phyloP scores from a whole-genome alignment of 2,113 vertebrate genomes.

The Apodemus speciosus region DNA sequence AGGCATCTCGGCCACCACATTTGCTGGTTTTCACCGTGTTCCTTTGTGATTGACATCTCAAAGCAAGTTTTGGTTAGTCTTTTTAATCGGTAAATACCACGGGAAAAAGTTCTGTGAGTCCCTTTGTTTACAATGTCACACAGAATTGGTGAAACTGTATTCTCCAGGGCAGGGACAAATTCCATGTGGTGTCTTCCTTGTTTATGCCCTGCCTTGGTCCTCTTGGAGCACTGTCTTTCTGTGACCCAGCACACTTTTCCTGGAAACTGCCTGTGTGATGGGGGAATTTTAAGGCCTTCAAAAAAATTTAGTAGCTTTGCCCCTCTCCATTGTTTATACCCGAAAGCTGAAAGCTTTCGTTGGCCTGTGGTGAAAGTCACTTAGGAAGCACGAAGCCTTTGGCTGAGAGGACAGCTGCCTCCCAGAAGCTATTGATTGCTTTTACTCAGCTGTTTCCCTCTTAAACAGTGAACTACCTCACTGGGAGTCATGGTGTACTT shows the following conservation, averaged over 20 bases:
- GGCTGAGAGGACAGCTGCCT: neutral
- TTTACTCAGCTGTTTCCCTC: neutral
- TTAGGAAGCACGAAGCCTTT: neutral
- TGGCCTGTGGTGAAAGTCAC: neutral
- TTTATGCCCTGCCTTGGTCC: neutral
- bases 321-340: neutral
- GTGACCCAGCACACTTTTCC: neutral
- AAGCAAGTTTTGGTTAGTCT: neutral
- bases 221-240: neutral
- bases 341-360: slow-evolving; percentile 43
- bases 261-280: slow-evolving; percentile 11
- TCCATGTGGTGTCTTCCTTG: neutral
- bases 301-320: slow-evolving; percentile 46
- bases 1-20: fast-evolving
- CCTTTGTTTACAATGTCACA: neutral
- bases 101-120: neutral
- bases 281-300: slow-evolving; percentile 46
- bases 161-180: neutral
- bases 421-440: neutral
- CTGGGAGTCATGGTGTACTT: neutral
- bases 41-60: neutral
- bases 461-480: neutral
- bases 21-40: neutral
- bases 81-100: neutral
- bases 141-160: neutral